These are phyloP conservation scores for Pyxicephalus adspersus DNA, from an alignment of 2,113 vertebrate genomes.

Conservation along the genomic window DNA sequence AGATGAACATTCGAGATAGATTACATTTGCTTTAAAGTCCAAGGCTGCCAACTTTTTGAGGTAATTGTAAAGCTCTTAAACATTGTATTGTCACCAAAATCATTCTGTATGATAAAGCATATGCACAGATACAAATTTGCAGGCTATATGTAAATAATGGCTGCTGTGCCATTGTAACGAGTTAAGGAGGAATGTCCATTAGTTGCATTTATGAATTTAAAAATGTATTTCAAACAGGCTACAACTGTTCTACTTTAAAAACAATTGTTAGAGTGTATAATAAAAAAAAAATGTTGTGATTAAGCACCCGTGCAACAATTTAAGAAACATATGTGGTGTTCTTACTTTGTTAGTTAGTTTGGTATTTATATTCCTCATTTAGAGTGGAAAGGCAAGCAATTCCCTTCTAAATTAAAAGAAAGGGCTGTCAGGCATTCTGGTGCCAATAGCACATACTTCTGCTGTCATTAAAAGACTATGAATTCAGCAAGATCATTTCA, in stretches of 20 bases:
- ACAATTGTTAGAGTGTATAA: not conserved
- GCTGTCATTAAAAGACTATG: slow-evolving; percentile 10
- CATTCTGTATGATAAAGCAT: no score
- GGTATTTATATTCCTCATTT: not conserved
- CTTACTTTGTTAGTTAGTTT: not conserved
- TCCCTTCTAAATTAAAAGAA: slow-evolving; percentile 3
- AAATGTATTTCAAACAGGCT: no score
- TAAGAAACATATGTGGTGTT: not conserved
- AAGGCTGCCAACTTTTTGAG: no score
- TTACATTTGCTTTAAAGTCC: no score
- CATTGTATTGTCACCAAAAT: no score
- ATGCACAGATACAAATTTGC: no score
- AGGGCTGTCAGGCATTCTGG: not conserved
- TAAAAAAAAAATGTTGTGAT: not conserved
- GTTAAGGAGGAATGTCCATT: no score
- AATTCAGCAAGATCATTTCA: slow-evolving; percentile 18
- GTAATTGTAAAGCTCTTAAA: no score
- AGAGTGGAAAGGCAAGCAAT: slow-evolving; percentile 2
- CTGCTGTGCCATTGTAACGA: no score
- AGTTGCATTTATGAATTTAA: no score
- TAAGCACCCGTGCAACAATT: not conserved
- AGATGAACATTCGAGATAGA: no score
- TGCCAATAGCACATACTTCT: slow-evolving; percentile 22
- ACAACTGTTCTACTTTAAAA: not conserved
- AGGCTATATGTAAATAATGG: no score